These are phyloP conservation scores for Porites lutea DNA, from an alignment of 64 coral and sea anemone genomes.

Conservation along the genomic window DNA sequence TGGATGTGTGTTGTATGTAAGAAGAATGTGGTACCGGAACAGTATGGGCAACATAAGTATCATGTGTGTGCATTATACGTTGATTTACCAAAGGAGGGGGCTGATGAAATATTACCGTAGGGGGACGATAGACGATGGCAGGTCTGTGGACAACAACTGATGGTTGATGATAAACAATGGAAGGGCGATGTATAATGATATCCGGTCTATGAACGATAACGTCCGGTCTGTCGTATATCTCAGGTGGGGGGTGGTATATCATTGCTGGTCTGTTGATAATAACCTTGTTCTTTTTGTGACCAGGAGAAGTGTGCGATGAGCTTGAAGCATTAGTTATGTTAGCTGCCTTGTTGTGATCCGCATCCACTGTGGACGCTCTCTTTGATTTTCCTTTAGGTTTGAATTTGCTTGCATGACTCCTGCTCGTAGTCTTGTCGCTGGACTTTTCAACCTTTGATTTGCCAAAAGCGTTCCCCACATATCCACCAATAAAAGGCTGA, in stretches of 20 bases:
- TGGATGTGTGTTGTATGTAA: slow-evolving; percentile 66
- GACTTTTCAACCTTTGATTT: slow-evolving; percentile 67
- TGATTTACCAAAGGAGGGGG: slow-evolving; percentile 90
- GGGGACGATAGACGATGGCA: slow-evolving; percentile 84
- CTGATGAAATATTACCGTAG: slow-evolving; percentile 96
- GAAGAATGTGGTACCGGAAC: slow-evolving; percentile 74
- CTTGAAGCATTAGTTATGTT: slow-evolving; percentile 19
- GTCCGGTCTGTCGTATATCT: slow-evolving; percentile 93
- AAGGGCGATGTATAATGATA: slow-evolving; percentile 87
- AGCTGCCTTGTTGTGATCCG: background rate
- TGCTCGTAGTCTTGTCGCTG: background rate
- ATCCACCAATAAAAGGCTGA: background rate
- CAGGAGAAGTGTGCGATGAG: background rate
- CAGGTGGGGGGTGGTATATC: slow-evolving; percentile 96
- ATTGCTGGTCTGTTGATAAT: slow-evolving; percentile 85
- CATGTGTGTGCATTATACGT: slow-evolving; percentile 84
- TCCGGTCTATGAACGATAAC: slow-evolving; percentile 90
- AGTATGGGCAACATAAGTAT: slow-evolving; percentile 83
- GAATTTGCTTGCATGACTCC: background rate
- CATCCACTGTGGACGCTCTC: background rate
- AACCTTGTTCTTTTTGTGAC: slow-evolving; percentile 86
- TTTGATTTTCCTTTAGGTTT: background rate
- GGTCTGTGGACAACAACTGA: slow-evolving; percentile 97
- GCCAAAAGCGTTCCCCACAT: slow-evolving; percentile 48
- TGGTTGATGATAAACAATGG: slow-evolving; percentile 92